A percentile compares a stretch with the other conserved stretches of the same genome.
Conservation (phyloP, 2,888 invertebrate species). For the Horisme vitalbata region DNA sequence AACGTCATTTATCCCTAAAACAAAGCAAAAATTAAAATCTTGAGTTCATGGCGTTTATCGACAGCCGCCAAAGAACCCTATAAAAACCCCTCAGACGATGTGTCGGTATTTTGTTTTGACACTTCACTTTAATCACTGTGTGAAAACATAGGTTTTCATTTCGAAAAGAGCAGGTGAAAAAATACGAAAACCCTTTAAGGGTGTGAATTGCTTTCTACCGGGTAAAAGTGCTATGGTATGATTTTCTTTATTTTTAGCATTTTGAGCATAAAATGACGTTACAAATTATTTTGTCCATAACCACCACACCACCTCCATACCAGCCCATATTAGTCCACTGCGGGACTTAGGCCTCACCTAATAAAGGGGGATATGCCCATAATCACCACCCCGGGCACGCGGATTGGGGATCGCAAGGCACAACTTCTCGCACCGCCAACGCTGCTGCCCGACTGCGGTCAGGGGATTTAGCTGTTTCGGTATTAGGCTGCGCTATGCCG, state of each 20-base stretch:
- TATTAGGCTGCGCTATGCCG: too few relatives aligned
- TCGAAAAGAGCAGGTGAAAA: constrained; percentile 72
- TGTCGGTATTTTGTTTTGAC: constrained; percentile 75
- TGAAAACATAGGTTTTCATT: constrained; percentile 74
- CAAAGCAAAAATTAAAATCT: constrained; percentile 15
- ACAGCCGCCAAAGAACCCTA: constrained; percentile 6
- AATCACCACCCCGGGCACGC: too few relatives aligned
- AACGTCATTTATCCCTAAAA: constrained; percentile 1
- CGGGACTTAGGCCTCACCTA: too few relatives aligned
- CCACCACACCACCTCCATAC: too few relatives aligned
- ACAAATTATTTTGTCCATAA: too few relatives aligned
- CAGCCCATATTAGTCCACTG: too few relatives aligned
- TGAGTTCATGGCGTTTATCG: constrained; percentile 13
- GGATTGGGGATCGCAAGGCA: too few relatives aligned
- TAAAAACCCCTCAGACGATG: constrained; percentile 17
- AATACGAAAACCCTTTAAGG: constrained; percentile 53
- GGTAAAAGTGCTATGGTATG: constrained; percentile 25
- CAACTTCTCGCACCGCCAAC: too few relatives aligned
- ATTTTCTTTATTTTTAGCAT: not conserved
- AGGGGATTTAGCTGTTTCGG: too few relatives aligned
- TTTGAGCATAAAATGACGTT: not conserved
- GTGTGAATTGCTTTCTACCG: constrained; percentile 50
- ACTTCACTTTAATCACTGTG: constrained; percentile 81
- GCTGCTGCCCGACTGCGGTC: too few relatives aligned
- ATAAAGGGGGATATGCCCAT: too few relatives aligned